phyloP scores from a whole-genome alignment of 2,113 vertebrate genomes.

The Rhinogobius similis region DNA sequence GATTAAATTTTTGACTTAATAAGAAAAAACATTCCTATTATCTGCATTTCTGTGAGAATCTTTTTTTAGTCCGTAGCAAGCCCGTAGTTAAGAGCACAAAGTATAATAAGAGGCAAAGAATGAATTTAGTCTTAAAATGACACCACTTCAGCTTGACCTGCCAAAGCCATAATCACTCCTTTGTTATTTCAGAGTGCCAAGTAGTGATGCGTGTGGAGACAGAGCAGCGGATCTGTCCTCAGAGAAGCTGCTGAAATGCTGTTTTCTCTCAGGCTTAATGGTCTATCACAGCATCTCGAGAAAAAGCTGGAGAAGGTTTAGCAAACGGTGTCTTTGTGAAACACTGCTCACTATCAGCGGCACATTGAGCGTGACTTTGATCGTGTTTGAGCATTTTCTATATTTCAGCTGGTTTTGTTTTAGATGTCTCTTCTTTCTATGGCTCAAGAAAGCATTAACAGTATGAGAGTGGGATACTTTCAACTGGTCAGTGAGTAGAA shows the following conservation, averaged over 20 bases:
- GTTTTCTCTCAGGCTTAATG: slow-evolving; percentile 5
- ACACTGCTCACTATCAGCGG: slow-evolving; percentile 14
- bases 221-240: not conserved
- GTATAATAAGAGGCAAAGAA: not conserved
- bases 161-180: not conserved
- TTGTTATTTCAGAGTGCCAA: not conserved
- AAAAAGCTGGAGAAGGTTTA: not conserved
- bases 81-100: too few relatives aligned
- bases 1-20: too few relatives aligned
- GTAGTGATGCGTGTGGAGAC: too few relatives aligned
- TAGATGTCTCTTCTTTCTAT: not conserved
- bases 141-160: not conserved
- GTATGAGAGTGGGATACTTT: too few relatives aligned
- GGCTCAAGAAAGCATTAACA: not conserved
- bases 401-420: not conserved
- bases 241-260: slow-evolving; percentile 9
- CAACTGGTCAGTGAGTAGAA: too few relatives aligned
- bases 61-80: too few relatives aligned
- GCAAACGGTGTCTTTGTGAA: not conserved
- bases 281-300: not conserved
- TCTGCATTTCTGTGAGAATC: too few relatives aligned
- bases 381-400: slow-evolving; percentile 13
- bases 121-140: not conserved
- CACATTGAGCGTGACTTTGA: slow-evolving; percentile 33
- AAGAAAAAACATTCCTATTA: too few relatives aligned